Evolutionary conservation across 2,888 invertebrate genomes (phyloP), one percentile per base, ranked within the genome.

Genomic region (Gasteruption jaculator): DNA sequence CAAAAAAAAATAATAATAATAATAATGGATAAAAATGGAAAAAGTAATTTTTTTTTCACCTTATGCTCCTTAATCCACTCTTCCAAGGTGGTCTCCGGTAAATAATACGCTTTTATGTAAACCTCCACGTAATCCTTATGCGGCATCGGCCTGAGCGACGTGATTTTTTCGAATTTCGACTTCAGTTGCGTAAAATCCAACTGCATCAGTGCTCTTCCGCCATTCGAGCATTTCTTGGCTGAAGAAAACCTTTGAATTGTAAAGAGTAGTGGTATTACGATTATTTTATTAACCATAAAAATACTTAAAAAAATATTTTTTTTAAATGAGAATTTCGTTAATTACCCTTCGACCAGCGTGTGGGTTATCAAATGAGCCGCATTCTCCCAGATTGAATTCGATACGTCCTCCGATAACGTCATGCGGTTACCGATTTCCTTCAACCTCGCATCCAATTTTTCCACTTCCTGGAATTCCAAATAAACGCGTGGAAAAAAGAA

Each of bases 151-250:
- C 85, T 84, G 5, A 92, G 65, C 1, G 82, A 81, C 0, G 92
- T 86, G 39, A 95, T 82, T 60, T 86, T 83, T 70, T 96, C 94
- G 37, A 92, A 76, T 65, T 95, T 93, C 15, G 90, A 83, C 52
- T 93, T 80, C 48, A 96, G 83, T 67, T 97, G 96, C 5, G 93
- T 90, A 62, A 93, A 96, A 75, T 99, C 99, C 15, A 99, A 74
- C 65, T 96, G 96, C 97, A 99, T 99, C 7, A 99, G 72, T 0
- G 94, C 97, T 25, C 99, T 75, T 0, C 99, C 99, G 16, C 93
- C 96, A 55, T 93, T 92, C 0, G 93, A 88, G 71, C 99, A 99
- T 67, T 92, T 94, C 48, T 87, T 91, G 0, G 91, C 88, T 59
- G 84, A 86, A 0, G 92, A 85, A 73, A 88, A 94, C 20, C 89